These are phyloP conservation scores for Sebastes wilsoni DNA, from an alignment of 2,797 vertebrate genomes.

Conservation along the genomic window DNA sequence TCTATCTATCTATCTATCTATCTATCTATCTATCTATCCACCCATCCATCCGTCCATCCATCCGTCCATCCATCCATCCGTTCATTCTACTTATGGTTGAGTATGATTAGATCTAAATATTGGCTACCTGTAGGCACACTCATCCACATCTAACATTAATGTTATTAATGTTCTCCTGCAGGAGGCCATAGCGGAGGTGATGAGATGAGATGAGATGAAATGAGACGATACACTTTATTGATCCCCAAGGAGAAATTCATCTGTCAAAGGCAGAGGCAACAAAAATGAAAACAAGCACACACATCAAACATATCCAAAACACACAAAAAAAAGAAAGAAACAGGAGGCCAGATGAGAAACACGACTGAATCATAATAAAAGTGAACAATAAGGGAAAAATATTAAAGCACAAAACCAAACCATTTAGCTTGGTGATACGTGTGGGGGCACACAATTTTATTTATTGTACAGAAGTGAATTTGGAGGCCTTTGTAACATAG, in stretches of 20 bases:
- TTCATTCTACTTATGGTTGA: constrained; percentile 41
- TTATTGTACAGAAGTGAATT: background rate
- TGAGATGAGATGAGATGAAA: constrained; percentile 70
- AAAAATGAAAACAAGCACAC: constrained; percentile 55
- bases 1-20: too few species aligned
- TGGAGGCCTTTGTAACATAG: background rate
- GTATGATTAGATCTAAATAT: constrained; percentile 65
- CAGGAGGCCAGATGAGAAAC: constrained; percentile 4
- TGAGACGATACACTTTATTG: constrained; percentile 73
- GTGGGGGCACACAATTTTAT: background rate
- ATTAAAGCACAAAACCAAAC: background rate
- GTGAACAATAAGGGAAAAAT: background rate
- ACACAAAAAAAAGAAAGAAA: constrained; percentile 10
- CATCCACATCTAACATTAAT: constrained; percentile 66
- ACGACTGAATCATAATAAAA: constrained; percentile 24
- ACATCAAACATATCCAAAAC: constrained; percentile 52
- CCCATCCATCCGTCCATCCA: constrained; percentile 3
- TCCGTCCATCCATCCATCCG: constrained; percentile 5
- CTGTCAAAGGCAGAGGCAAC: constrained; percentile 54
- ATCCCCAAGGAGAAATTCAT: constrained; percentile 71
- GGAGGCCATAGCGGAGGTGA: constrained; percentile 59
- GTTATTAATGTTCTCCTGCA: constrained; percentile 70
- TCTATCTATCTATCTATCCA: background rate
- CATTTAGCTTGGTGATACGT: background rate
- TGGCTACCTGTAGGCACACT: constrained; percentile 62